Conservation (phyloP, 2,113 vertebrate genomes). For the Camarhynchus parvulus region DNA sequence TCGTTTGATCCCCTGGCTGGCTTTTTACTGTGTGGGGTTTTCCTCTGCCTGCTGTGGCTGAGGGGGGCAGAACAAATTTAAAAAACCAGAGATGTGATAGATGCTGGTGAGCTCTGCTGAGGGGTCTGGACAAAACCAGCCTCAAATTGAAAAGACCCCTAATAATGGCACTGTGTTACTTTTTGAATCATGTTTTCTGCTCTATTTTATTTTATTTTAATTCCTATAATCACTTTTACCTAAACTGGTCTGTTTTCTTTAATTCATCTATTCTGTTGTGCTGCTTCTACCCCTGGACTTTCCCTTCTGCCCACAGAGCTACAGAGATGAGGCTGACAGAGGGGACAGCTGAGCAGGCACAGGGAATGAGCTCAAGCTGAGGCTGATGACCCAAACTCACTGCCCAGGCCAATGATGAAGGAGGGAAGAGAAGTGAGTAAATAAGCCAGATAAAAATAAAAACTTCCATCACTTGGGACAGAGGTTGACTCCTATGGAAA, state of each 20-base stretch:
- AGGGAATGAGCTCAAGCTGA: background rate
- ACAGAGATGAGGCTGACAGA: background rate
- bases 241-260: background rate
- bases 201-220: background rate
- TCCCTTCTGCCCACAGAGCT: background rate
- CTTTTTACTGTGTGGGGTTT: rapidly evolving
- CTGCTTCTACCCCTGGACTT: background rate
- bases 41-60: background rate
- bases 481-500: conserved; percentile 42
- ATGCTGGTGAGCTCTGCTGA: background rate
- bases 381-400: background rate
- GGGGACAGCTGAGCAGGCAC: background rate
- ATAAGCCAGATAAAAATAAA: conserved; percentile 61
- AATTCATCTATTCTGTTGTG: background rate
- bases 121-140: background rate
- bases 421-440: background rate
- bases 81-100: rapidly evolving
- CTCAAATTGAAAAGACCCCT: rapidly evolving
- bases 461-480: conserved; percentile 30
- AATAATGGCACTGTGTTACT: background rate
- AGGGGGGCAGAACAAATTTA: background rate
- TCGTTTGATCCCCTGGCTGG: rapidly evolving
- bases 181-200: background rate
- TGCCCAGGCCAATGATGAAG: rapidly evolving
- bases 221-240: background rate